phyloP scores from a whole-genome alignment of 30 jellyfish, hydroid and myxozoan species.

The Sanderia malayensis region DNA sequence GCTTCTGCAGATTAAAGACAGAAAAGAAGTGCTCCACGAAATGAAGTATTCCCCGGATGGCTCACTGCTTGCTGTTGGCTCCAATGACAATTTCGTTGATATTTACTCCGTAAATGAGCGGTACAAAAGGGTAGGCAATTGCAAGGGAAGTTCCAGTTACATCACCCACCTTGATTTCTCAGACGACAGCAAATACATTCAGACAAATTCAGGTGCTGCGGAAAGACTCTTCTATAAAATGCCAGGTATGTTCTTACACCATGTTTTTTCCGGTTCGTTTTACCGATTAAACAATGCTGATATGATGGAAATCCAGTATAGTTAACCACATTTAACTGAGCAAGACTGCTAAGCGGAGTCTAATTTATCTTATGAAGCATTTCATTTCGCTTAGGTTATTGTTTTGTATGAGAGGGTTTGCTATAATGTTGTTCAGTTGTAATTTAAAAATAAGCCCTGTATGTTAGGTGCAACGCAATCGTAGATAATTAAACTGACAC shows the following conservation, averaged over 20 bases:
- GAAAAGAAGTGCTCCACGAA: conserved; percentile 93
- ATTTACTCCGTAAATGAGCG: conserved; percentile 86
- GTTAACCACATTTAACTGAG: no score
- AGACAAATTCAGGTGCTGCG: conserved; percentile 95
- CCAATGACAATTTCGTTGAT: conserved; percentile 89
- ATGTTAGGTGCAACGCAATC: no score
- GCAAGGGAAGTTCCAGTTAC: conserved; percentile 95
- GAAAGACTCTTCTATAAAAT: conserved; percentile 83
- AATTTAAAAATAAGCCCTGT: no score
- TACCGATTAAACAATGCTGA: no score
- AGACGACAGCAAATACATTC: conserved; percentile 87
- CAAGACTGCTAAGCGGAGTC: no score
- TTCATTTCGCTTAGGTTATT: no score
- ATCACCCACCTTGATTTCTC: conserved; percentile 95
- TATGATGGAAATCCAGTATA: no score
- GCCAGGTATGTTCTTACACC: conserved; percentile 64
- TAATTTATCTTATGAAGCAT: no score
- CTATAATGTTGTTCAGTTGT: no score
- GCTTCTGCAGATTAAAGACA: conserved; percentile 84
- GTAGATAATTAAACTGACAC: no score
- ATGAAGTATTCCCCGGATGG: conserved; percentile 97
- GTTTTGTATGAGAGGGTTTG: no score
- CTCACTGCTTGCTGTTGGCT: conserved; percentile 84
- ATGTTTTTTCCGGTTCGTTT: no score
- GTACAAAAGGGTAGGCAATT: conserved; percentile 92